Base-by-base conservation (phyloP, 2,113 vertebrate genomes). In the Syngnathus typhle region DNA sequence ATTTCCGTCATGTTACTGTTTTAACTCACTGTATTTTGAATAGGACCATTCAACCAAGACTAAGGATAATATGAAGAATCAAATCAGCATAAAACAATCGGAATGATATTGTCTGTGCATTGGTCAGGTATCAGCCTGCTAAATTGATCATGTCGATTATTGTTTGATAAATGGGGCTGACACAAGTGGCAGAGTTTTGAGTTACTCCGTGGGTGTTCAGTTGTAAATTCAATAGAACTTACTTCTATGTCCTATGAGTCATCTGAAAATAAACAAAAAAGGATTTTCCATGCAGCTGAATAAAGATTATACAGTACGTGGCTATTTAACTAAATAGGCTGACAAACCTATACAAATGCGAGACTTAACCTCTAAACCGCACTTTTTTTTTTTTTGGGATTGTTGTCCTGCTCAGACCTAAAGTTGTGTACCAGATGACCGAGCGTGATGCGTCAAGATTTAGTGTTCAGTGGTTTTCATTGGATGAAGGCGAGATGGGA, bases 401-500 rank as follows among this genome's bases (percentile, higher is more conserved):
- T 55, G 52, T 55, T 27, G 5, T 15, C 12, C 54, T 27, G 23
- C 54, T 56, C 15, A 12, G 12, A 56, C 23, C 23, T 32, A 36
- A 58, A 58, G 12, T 58, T 58, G 32, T 58, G 27, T 5, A 58
- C 55, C 15, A 18, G 55, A 58, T 58, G 55, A 58, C 27, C 13
- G 27, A 58, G 27, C 15, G 7, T 36, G 55, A 32, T 13, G 13
- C 27, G 13, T 36, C 55, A 58, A 58, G 55, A 58, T 58, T 58
- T 58, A 56, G 54, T 58, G 32, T 58, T 58, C 27, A 36, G 55
- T 58, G 55, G 55, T 13, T 58, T 58, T 58, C 27, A 58, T 60
- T 43, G 59, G 70, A 60, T 58, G 59, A 23, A 27, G 71, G 71
- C 67, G 13, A 54, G 67, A 62, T 41, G 1, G 47, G 12, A 76